phyloP scores from a whole-genome alignment of 2,888 invertebrate species.

The Heliconius sara region DNA sequence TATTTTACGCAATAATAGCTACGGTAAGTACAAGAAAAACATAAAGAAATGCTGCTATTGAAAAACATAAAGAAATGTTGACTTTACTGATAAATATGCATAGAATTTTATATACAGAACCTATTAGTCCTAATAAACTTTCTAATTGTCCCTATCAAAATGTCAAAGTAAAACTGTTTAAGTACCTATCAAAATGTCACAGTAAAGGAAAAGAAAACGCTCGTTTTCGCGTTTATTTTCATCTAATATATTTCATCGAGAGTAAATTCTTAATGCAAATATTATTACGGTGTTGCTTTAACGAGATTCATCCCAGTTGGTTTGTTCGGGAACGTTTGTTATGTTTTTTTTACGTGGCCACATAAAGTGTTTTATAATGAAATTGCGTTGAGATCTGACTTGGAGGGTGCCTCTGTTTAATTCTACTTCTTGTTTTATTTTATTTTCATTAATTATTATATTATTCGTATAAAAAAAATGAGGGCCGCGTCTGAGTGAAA shows the following conservation, averaged over 20 bases:
- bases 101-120: too few relatives aligned
- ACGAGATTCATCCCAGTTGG: constrained; percentile 68
- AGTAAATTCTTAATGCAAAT: constrained; percentile 74
- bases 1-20: too few relatives aligned
- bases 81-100: too few relatives aligned
- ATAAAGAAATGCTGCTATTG: too few relatives aligned
- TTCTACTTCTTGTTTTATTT: constrained; percentile 4
- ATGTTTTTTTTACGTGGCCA: constrained; percentile 46
- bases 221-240: constrained; percentile 11
- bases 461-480: background rate
- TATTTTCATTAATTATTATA: background rate
- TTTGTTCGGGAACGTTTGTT: constrained; percentile 55
- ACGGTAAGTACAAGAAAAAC: too few relatives aligned
- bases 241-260: constrained; percentile 52
- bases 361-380: constrained; percentile 45
- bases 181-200: too few relatives aligned
- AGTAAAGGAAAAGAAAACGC: background rate
- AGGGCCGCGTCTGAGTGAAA: background rate
- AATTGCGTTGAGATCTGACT: constrained; percentile 37
- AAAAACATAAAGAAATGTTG: too few relatives aligned
- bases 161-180: too few relatives aligned
- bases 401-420: constrained; percentile 29
- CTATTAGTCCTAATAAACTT: too few relatives aligned
- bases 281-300: constrained; percentile 69
- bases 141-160: too few relatives aligned